Conservation (phyloP, 2,113 vertebrate genomes). For the Myodes glareolus region DNA sequence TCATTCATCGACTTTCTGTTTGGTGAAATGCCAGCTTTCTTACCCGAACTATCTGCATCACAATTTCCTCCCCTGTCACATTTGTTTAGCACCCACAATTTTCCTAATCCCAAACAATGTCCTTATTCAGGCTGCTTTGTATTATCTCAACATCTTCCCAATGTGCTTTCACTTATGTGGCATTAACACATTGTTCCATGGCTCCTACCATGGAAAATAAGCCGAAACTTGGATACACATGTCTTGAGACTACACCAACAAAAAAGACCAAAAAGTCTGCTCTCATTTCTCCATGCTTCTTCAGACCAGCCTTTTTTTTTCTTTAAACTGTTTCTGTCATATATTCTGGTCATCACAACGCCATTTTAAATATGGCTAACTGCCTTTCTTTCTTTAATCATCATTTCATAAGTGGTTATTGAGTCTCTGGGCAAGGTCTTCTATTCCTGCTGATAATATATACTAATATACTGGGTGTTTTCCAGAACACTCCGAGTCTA, state of each 20-base stretch:
- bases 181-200: constrained; percentile 67
- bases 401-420: background rate
- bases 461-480: background rate
- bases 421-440: background rate
- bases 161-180: constrained; percentile 49
- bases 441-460: background rate
- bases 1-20: background rate
- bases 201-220: constrained; percentile 62
- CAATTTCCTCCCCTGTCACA: background rate
- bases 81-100: background rate
- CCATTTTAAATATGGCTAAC: constrained; percentile 6
- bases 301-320: background rate
- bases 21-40: constrained; percentile 14
- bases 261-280: background rate
- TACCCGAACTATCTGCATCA: constrained; percentile 24
- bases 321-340: background rate
- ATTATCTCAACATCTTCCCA: constrained; percentile 10
- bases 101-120: constrained; percentile 56
- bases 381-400: background rate
- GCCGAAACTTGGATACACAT: constrained; percentile 4
- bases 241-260: background rate
- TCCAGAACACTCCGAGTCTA: background rate
- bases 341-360: background rate
- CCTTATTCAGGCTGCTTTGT: constrained; percentile 50
- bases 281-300: background rate